A percentile compares a stretch with the other conserved stretches of the same genome.
These are phyloP conservation scores for Gonocerus acuteangulatus DNA, from an alignment of 2,888 invertebrate genomes.

Conservation along the genomic window DNA sequence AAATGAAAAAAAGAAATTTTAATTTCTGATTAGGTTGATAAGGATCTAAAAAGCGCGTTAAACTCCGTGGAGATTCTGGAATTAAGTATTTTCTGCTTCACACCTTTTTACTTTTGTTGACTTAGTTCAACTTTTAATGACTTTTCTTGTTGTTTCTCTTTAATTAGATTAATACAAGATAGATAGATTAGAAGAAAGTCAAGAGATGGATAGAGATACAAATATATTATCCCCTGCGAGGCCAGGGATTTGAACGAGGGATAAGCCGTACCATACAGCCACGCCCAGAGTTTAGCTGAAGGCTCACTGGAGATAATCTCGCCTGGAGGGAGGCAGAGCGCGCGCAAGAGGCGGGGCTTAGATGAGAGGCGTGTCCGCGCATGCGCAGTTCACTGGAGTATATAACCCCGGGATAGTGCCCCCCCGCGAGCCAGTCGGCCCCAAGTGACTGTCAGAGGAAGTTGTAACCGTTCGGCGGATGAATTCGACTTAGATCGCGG, in stretches of 20 bases:
- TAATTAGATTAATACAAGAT: no score
- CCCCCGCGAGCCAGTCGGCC: constrained; percentile 13
- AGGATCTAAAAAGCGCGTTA: no score
- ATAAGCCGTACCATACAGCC: constrained; percentile 41
- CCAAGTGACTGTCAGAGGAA: constrained; percentile 1
- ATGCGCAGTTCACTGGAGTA: background rate
- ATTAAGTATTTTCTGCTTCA: no score
- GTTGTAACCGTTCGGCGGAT: background rate
- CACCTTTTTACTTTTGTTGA: no score
- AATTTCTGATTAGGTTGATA: no score
- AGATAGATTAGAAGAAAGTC: no score
- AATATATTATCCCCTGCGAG: background rate
- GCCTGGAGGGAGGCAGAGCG: constrained; percentile 38
- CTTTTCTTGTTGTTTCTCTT: no score
- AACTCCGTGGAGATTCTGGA: no score
- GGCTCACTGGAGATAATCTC: constrained; percentile 50
- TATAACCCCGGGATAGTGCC: constrained; percentile 30
- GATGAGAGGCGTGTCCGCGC: constrained; percentile 37
- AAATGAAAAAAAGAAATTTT: no score
- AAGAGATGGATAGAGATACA: background rate
- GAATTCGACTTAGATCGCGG: background rate
- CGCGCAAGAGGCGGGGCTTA: constrained; percentile 38
- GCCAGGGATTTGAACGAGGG: constrained; percentile 43
- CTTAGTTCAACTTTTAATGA: no score
- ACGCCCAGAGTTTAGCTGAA: constrained; percentile 47